Evolutionary conservation across 2,888 invertebrate genomes (phyloP).

Genomic region (Caenorhabditis drosophilae): DNA sequence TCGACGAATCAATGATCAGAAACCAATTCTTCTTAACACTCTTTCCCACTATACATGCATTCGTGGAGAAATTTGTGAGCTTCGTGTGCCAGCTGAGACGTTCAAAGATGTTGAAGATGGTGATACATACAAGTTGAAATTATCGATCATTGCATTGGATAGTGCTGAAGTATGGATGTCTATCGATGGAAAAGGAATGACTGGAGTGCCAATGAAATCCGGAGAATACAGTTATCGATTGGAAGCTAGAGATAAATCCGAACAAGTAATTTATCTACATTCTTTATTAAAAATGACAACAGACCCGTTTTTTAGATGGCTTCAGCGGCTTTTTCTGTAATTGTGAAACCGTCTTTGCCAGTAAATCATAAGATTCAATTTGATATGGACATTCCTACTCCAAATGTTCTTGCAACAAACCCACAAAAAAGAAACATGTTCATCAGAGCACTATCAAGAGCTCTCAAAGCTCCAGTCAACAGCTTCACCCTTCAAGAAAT

Average conservation of each 20-base stretch:
- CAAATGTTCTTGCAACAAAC: slow-evolving; percentile 20
- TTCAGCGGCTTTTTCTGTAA: slow-evolving; percentile 48
- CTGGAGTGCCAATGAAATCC: slow-evolving; percentile 54
- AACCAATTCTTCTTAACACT: slow-evolving; percentile 33
- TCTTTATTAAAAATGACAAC: not conserved
- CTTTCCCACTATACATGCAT: slow-evolving; percentile 25
- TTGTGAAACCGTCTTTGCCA: slow-evolving; percentile 35
- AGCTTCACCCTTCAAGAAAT: slow-evolving; percentile 37
- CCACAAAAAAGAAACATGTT: slow-evolving; percentile 38
- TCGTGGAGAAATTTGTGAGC: slow-evolving; percentile 51
- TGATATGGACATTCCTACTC: slow-evolving; percentile 39
- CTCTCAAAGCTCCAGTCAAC: slow-evolving; percentile 21
- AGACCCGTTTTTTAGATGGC: slow-evolving; percentile 22
- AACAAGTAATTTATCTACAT: slow-evolving; percentile 18
- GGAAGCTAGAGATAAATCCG: slow-evolving; percentile 57
- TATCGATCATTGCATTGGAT: slow-evolving; percentile 43
- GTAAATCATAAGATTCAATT: slow-evolving; percentile 42
- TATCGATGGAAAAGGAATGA: slow-evolving; percentile 33
- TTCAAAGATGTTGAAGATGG: slow-evolving; percentile 65
- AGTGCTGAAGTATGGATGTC: slow-evolving; percentile 34
- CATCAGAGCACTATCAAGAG: slow-evolving; percentile 27
- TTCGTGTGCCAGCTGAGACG: slow-evolving; percentile 55
- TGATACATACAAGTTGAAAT: slow-evolving; percentile 46
- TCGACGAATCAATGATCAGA: slow-evolving; percentile 20
- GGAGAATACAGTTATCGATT: slow-evolving; percentile 62